A percentile compares a stretch with the other conserved stretches of the same genome.
Evolutionary conservation across 2,113 vertebrate genomes (phyloP).

Genomic region (Oryzias celebensis): DNA sequence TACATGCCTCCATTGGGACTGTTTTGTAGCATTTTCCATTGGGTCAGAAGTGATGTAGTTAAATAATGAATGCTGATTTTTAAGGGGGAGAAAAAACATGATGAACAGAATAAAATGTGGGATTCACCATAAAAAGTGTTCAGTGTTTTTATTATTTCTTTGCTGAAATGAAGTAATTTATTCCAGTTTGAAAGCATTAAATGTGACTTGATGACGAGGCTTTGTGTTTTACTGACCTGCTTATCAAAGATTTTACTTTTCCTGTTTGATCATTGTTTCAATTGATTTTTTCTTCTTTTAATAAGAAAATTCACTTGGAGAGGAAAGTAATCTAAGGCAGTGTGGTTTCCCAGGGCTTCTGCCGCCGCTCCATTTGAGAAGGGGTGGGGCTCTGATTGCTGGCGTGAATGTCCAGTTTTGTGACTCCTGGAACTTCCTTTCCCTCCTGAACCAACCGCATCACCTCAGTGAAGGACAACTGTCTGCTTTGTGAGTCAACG

Average conservation of each 20-base stretch:
- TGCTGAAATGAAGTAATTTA: neutral
- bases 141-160: neutral
- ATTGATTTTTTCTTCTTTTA: conserved; percentile 1
- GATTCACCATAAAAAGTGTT: neutral
- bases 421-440: conserved; percentile 72
- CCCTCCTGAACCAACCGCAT: conserved; percentile 76
- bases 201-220: no score
- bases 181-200: no score
- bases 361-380: conserved; percentile 68
- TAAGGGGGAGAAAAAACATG: neutral
- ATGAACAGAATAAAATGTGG: neutral
- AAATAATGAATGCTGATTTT: neutral
- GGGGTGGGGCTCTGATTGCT: conserved; percentile 70
- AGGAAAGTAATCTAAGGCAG: conserved; percentile 13
- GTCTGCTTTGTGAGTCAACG: conserved; percentile 2
- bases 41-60: conserved; percentile 2
- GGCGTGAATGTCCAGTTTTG: conserved; percentile 64
- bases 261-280: neutral
- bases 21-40: no score
- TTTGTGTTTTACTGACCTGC: no score
- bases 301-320: neutral
- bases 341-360: conserved; percentile 75
- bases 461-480: conserved; percentile 76
- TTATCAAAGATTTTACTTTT: no score
- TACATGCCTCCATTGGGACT: neutral